A percentile compares a stretch with the other conserved stretches of the same genome.
Conservation (phyloP, 2,888 invertebrate species). For the Digitonthophagus gazella region DNA sequence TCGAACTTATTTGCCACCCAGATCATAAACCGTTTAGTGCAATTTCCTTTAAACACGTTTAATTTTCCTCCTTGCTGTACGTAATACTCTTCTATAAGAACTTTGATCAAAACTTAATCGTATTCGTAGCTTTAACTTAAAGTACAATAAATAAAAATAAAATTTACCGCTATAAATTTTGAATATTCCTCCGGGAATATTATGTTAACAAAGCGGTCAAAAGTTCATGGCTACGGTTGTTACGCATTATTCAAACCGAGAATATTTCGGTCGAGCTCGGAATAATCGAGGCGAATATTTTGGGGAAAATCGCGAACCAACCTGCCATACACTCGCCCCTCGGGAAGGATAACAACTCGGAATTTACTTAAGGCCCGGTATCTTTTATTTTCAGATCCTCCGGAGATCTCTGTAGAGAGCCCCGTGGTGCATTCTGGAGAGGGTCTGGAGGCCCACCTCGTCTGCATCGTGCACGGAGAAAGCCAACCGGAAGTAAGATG, state of each 20-base stretch:
- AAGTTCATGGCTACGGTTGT: neutral
- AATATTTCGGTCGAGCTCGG: neutral
- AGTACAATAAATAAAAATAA: too few relatives aligned
- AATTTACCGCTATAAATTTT: neutral
- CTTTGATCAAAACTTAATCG: too few relatives aligned
- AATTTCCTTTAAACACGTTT: neutral
- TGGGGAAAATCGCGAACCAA: neutral
- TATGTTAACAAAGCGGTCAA: neutral
- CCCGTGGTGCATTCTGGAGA: conserved; percentile 66
- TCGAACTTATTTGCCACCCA: neutral
- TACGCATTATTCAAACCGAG: conserved; percentile 5
- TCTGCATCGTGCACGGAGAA: conserved; percentile 68
- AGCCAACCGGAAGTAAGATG: conserved; percentile 63
- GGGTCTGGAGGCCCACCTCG: conserved; percentile 65
- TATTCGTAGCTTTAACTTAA: too few relatives aligned
- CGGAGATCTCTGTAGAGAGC: conserved; percentile 61
- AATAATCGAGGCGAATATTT: neutral
- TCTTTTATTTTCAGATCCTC: conserved; percentile 55
- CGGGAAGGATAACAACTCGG: neutral
- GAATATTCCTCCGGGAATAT: neutral
- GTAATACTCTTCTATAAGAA: too few relatives aligned
- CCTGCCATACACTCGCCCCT: too few relatives aligned
- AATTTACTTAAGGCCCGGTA: conserved; percentile 1
- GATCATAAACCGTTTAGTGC: neutral
- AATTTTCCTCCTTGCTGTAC: neutral